Conservation (phyloP, 1,140 invertebrate species). For the Druon quercuslanigerum region DNA sequence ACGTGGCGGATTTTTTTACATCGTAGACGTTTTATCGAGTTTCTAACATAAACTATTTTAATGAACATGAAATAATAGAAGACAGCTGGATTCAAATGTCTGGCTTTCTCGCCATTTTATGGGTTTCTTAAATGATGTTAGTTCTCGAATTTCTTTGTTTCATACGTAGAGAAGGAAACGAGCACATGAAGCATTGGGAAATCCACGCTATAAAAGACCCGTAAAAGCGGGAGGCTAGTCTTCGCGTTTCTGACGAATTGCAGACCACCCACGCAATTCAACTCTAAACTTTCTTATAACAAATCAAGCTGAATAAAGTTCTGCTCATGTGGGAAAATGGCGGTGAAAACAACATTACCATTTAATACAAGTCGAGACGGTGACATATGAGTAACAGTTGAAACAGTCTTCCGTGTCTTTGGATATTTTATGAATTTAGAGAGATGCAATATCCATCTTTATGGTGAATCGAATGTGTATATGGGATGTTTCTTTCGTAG, state of each 20-base stretch:
- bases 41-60: too few species aligned
- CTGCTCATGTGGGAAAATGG: slow-evolving; percentile 31
- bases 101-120: too few species aligned
- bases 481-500: background rate
- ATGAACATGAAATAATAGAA: too few species aligned
- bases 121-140: too few species aligned
- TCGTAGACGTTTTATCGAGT: too few species aligned
- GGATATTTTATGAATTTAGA: background rate
- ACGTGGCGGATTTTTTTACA: too few species aligned
- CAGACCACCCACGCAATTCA: slow-evolving; percentile 51
- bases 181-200: slow-evolving; percentile 45
- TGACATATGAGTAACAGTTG: slow-evolving; percentile 15
- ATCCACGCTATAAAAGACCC: slow-evolving; percentile 55
- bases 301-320: slow-evolving; percentile 18
- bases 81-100: too few species aligned
- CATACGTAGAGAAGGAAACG: slow-evolving; percentile 5
- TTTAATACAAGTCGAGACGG: background rate
- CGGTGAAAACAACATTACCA: slow-evolving; percentile 16
- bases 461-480: background rate
- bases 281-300: slow-evolving; percentile 42
- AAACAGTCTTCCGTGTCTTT: background rate
- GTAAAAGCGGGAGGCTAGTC: slow-evolving; percentile 35
- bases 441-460: background rate
- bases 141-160: slow-evolving; percentile 23
- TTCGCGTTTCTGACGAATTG: slow-evolving; percentile 34